A percentile compares a stretch with the other conserved stretches of the same genome.
Evolutionary conservation across 2,797 vertebrate species (phyloP).

Genomic region (Karalla daura): DNA sequence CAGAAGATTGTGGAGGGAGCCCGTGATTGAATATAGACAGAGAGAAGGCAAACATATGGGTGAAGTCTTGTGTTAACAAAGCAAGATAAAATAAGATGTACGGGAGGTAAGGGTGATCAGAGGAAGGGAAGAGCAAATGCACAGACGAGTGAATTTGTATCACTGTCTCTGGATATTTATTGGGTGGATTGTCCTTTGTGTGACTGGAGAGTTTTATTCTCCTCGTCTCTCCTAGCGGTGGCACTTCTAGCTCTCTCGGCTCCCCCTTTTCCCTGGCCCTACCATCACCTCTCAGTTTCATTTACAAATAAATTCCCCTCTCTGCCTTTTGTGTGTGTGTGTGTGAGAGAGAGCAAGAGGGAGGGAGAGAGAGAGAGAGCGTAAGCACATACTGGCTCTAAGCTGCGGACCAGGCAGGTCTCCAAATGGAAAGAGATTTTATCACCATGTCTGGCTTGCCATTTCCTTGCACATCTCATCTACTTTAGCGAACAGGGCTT

Average conservation of each 20-base stretch:
- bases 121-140: slow-evolving; percentile 36
- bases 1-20: slow-evolving; percentile 3
- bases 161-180: slow-evolving; percentile 69
- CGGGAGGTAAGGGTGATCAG: background rate
- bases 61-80: slow-evolving; percentile 31
- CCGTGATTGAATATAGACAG: slow-evolving; percentile 43
- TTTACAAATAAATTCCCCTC: slow-evolving; percentile 64
- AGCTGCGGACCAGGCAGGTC: slow-evolving; percentile 65
- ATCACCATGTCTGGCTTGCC: slow-evolving; percentile 69
- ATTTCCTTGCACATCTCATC: slow-evolving; percentile 77
- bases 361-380: slow-evolving; percentile 24
- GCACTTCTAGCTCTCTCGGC: slow-evolving; percentile 40
- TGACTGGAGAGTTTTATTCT: slow-evolving; percentile 62
- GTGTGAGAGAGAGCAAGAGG: slow-evolving; percentile 8
- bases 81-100: slow-evolving; percentile 6
- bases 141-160: slow-evolving; percentile 46
- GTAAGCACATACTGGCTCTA: slow-evolving; percentile 43
- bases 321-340: slow-evolving; percentile 22
- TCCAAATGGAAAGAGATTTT: slow-evolving; percentile 80
- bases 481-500: slow-evolving; percentile 58
- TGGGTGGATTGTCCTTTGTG: slow-evolving; percentile 43
- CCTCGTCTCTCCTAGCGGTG: slow-evolving; percentile 47
- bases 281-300: slow-evolving; percentile 59
- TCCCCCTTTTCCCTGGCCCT: slow-evolving; percentile 39
- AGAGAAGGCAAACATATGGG: background rate